A percentile compares a stretch with the other conserved stretches of the same genome.
Conservation (phyloP, 2,797 vertebrate genomes). For the Argyrosomus regius region DNA sequence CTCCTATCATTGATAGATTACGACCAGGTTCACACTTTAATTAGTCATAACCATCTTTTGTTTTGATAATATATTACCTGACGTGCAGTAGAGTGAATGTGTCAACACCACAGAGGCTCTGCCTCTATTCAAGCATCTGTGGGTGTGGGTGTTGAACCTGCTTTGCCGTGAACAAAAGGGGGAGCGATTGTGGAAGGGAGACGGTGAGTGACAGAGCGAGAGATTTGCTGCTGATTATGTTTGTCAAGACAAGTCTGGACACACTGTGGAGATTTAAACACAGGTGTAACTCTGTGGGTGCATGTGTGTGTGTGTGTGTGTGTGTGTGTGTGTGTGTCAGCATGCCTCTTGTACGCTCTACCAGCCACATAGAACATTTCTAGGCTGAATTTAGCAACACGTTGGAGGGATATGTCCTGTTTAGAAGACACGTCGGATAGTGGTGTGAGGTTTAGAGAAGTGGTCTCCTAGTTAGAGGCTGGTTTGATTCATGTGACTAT, state of each 20-base stretch:
- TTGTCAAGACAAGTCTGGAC: constrained; percentile 63
- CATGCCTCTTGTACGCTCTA: constrained; percentile 21
- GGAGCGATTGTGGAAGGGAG: constrained; percentile 21
- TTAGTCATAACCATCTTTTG: constrained; percentile 33
- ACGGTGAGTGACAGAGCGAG: constrained; percentile 30
- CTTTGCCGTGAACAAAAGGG: constrained; percentile 52
- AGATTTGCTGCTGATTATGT: constrained; percentile 45
- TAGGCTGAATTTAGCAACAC: constrained; percentile 11
- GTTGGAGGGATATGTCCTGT: neutral
- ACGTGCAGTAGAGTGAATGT: constrained; percentile 4
- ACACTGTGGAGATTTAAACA: constrained; percentile 41
- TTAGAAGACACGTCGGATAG: neutral
- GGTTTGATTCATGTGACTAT: constrained; percentile 30
- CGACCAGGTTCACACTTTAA: neutral
- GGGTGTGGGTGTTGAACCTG: constrained; percentile 67
- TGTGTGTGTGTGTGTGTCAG: constrained; percentile 16
- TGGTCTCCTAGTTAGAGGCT: neutral
- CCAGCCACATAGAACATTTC: constrained; percentile 25
- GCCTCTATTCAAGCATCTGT: constrained; percentile 37
- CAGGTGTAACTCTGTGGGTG: neutral
- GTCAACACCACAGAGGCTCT: constrained; percentile 34
- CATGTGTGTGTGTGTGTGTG: neutral
- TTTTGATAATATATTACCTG: constrained; percentile 14
- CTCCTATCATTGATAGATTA: constrained; percentile 11
- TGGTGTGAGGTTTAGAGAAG: constrained; percentile 29